A percentile compares a stretch with the other conserved stretches of the same genome.
phyloP scores from a whole-genome alignment of 2,113 vertebrate species.

The Xenus cinereus region DNA sequence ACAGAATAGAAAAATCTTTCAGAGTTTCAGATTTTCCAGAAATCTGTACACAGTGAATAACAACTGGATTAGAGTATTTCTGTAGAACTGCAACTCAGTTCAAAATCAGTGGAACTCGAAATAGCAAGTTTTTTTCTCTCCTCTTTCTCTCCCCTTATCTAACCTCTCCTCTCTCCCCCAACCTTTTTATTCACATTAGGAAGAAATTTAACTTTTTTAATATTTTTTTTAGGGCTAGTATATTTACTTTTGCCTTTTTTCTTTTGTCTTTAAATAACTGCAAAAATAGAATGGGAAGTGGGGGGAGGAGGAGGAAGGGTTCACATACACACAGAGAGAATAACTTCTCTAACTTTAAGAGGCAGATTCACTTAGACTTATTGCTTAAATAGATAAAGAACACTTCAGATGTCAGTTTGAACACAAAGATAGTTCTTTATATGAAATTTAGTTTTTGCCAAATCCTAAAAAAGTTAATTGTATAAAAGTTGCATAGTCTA shows the following conservation, averaged over 20 bases:
- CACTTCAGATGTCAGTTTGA: constrained; percentile 16
- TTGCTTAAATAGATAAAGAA: constrained; percentile 28
- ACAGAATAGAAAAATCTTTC: background rate
- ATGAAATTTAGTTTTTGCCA: background rate
- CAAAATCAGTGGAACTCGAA: background rate
- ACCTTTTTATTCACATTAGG: background rate
- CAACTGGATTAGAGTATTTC: background rate
- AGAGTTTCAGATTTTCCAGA: background rate
- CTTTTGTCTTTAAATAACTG: background rate
- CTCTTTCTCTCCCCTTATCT: background rate
- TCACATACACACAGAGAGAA: background rate
- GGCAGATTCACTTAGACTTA: background rate
- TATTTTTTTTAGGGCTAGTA: background rate
- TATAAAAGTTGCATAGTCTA: constrained; percentile 56
- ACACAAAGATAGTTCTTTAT: background rate
- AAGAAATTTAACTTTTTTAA: background rate
- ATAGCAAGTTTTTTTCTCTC: background rate
- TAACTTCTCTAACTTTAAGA: background rate
- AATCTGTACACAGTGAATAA: background rate
- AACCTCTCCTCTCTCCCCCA: background rate
- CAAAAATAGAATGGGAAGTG: background rate
- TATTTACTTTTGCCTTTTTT: background rate
- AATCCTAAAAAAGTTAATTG: background rate
- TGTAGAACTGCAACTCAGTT: background rate
- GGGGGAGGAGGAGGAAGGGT: background rate